Conservation (phyloP, 2,113 vertebrate species). For the Melanostigma gelatinosum region DNA sequence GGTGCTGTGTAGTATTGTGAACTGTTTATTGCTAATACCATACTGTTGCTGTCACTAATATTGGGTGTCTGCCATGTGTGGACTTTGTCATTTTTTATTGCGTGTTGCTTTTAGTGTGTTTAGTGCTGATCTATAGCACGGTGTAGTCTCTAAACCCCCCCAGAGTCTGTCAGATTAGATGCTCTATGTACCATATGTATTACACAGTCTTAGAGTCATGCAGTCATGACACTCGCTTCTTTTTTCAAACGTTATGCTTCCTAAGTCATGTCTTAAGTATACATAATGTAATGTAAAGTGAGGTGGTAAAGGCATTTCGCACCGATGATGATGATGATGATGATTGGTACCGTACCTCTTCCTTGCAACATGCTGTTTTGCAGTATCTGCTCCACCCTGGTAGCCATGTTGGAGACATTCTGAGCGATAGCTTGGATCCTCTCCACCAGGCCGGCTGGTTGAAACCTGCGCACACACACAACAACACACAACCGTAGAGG, state of each 20-base stretch:
- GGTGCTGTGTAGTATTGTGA: background rate
- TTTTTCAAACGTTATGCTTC: background rate
- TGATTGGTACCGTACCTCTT: constrained; percentile 81
- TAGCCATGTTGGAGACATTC: constrained; percentile 94
- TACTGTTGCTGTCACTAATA: background rate
- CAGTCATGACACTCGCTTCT: background rate
- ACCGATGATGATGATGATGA: background rate
- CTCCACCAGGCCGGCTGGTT: constrained; percentile 90
- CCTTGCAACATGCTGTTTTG: constrained; percentile 88
- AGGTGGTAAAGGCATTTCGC: background rate
- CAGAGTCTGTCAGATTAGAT: background rate
- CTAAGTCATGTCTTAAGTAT: background rate
- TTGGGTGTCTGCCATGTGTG: background rate
- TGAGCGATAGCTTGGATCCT: constrained; percentile 97
- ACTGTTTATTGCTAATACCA: background rate
- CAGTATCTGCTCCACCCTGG: constrained; percentile 95
- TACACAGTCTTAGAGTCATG: background rate
- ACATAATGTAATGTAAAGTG: background rate
- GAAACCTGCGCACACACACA: constrained; percentile 81
- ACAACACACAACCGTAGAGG: constrained; percentile 7
- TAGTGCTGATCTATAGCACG: background rate
- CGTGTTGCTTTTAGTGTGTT: background rate
- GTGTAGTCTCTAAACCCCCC: background rate
- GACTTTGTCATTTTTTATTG: background rate
- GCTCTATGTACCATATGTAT: background rate